These are phyloP conservation scores for Drosophila mulleri DNA, from an alignment of 2,888 invertebrate genomes.

Conservation along the genomic window DNA sequence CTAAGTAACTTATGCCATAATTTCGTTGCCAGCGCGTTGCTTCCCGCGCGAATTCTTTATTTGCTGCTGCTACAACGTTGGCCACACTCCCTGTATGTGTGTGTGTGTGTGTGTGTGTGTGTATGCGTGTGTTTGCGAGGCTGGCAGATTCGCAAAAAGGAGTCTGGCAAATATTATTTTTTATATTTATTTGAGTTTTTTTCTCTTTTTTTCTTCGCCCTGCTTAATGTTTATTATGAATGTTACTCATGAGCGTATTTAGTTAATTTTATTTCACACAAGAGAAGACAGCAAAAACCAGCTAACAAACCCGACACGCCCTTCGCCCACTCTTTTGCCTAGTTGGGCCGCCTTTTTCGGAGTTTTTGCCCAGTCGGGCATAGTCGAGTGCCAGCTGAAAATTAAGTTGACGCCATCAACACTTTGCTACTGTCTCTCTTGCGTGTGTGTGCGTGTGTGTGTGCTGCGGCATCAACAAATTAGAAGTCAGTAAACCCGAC, in stretches of 20 bases:
- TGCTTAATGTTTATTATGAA: constrained; percentile 82
- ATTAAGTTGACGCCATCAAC: constrained; percentile 80
- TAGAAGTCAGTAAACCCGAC: constrained; percentile 76
- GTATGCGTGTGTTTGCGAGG: not conserved
- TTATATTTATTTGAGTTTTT: constrained; percentile 75
- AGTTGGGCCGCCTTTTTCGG: constrained; percentile 49
- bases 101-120: not conserved
- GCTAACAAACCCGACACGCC: constrained; percentile 11
- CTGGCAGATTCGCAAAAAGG: constrained; percentile 73
- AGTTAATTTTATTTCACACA: constrained; percentile 82
- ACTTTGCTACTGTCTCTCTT: constrained; percentile 68
- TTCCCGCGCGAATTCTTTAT: constrained; percentile 63
- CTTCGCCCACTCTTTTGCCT: constrained; percentile 36
- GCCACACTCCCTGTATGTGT: constrained; percentile 22
- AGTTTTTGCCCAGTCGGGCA: constrained; percentile 53
- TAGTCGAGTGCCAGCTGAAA: constrained; percentile 70
- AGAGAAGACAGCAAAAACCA: constrained; percentile 68
- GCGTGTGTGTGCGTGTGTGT: constrained; percentile 21
- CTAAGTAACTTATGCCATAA: constrained; percentile 81
- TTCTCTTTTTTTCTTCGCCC: constrained; percentile 33
- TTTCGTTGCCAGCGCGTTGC: constrained; percentile 55
- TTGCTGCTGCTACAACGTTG: constrained; percentile 42
- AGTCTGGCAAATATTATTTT: constrained; percentile 82
- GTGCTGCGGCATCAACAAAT: constrained; percentile 64
- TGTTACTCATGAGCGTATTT: constrained; percentile 82